Base-by-base conservation (phyloP, 2,888 invertebrate species). In the Drosophila villosipedis region DNA sequence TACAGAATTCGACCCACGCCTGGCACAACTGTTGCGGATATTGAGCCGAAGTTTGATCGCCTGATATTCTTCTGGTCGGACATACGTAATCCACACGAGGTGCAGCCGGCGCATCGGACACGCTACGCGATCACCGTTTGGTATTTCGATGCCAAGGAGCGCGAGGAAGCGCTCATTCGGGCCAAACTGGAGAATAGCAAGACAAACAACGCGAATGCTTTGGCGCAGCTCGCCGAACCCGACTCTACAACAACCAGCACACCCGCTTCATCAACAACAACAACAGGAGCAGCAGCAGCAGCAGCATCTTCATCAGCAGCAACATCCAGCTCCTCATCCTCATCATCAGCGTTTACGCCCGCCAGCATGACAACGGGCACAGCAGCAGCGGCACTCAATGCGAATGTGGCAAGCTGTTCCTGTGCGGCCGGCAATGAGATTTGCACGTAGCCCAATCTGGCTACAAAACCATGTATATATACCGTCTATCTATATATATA, bases 61-160 rank as follows among this genome's bases (percentile, higher is more conserved):
- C 95, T 99, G 93, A 94, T 99, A 87, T 98, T 99, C 94, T 99
- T 99, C 94, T 99, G 99, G 99, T 99, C 99, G 0, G 99, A 99
- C 91, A 94, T 97, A 85, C 95, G 99, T 82, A 99, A 99, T 94
- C 99, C 99, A 0, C 99, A 99, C 92, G 99, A 99, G 94, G 99
- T 99, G 1, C 97, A 98, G 93, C 98, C 99, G 3, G 96, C 99
- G 0, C 97, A 95, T 92, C 95, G 96, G 91, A 98, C 98, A 16
- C 95, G 98, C 93, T 98, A 98, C 92, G 98, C 98, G 50, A 98
- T 98, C 75, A 98, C 98, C 33, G 94, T 98, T 68, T 98, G 98
- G 98, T 98, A 98, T 93, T 97, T 97, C 91, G 98, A 98, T 93
- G 96, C 96, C 0, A 95, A 95, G 74, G 98, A 98, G 94, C 94